Base-by-base conservation (phyloP, 2,888 invertebrate genomes). In the Spodoptera littoralis region DNA sequence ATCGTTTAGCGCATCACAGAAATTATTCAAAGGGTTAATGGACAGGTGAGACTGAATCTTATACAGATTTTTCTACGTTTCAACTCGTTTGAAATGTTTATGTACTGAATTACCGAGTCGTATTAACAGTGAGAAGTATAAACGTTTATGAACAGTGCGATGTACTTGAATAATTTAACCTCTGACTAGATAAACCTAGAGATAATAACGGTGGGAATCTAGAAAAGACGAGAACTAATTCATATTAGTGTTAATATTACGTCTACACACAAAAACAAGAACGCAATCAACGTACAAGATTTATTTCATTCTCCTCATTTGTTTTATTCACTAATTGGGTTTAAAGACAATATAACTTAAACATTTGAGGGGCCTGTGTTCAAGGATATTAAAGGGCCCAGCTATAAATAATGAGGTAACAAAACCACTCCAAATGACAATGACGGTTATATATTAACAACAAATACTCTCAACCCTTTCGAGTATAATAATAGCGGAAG, bases 1-100 rank as follows among this genome's bases (percentile, higher is more conserved):
- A 93, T 92, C 90, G 90, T 90, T 93, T 91, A 90, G 88, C 90
- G 89, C 87, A 84, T 83, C 81, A 83, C 75, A 78, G 78, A 82
- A 84, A 87, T 84, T 84, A 86, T 85, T 84, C 73, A 72, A 81
- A 83, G 85, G 87, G 85, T 88, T 89, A 88, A 90, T 86, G 84
- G 86, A 83, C 90, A 87, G 90, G 84, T 88, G 90, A 84, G 84
- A 89, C 80, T 82, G 80, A 83, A 92, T 80, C 81, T 77, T 85
- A 74, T 74, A 83, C 91, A 92, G 91, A 88, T 85, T 81, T 77
- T 72, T 70, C 70, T 73, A 51, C 50, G 54, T 73, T 77, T 71
- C 18, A 36, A 79, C 49, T 42, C 27, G 18, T 47, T 58, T 9
- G 5, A 53, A 9, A 12, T 59, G 51, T 72, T 74, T 62, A 49